Evolutionary conservation across 2,113 vertebrate species (phyloP).

Genomic region (Benitochromis conjunctus): DNA sequence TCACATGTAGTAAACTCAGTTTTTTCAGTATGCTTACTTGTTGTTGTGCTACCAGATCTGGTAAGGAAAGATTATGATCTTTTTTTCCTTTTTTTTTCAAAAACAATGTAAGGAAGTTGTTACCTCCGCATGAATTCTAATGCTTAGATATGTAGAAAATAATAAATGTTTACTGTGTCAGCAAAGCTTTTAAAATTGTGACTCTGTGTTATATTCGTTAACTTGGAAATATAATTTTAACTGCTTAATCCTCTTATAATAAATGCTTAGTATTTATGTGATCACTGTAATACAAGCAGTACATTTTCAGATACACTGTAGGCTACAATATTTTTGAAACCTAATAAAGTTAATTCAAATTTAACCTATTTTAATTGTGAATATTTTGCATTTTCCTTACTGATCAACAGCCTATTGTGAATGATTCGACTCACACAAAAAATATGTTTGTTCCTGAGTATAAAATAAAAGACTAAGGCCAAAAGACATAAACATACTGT

Average conservation of each 20-base stretch:
- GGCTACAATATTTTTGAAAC: neutral
- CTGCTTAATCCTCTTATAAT: neutral
- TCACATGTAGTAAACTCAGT: neutral
- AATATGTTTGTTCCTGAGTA: neutral
- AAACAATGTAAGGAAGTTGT: neutral
- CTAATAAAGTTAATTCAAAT: neutral
- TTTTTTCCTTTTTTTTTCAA: accelerated
- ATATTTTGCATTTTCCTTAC: neutral
- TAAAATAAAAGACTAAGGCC: neutral
- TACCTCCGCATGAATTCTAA: neutral
- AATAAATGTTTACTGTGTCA: neutral
- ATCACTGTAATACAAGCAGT: neutral
- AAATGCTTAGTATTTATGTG: neutral
- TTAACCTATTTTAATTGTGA: neutral
- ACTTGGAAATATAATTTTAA: neutral
- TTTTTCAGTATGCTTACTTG: neutral
- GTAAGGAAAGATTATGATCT: neutral
- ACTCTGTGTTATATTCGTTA: neutral
- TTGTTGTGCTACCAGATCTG: neutral
- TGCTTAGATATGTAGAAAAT: neutral
- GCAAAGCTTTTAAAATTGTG: neutral
- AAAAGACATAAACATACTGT: neutral
- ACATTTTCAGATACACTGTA: neutral
- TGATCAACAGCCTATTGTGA: neutral
- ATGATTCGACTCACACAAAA: neutral